Percentiles rank a stretch among this genome's conserved stretches.
These are phyloP conservation scores for Amphipyra berbera DNA, from an alignment of 2,888 invertebrate genomes.

Conservation along the genomic window DNA sequence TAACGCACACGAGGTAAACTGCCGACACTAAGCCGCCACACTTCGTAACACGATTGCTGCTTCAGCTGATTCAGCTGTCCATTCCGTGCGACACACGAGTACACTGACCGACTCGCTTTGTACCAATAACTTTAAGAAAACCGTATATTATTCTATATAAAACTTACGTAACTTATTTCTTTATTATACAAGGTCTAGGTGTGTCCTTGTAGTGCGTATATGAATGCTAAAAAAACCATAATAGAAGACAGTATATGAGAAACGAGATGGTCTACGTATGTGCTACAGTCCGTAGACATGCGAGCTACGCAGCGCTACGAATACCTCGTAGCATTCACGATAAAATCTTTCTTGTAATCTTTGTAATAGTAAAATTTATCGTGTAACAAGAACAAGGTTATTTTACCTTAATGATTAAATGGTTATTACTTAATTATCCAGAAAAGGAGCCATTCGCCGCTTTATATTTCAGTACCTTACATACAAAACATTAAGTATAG, in stretches of 20 bases:
- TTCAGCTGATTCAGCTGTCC: too few species aligned
- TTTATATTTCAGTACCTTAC: neutral
- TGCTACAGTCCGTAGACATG: slow-evolving; percentile 39
- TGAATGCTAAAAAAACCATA: neutral
- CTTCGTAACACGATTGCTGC: neutral
- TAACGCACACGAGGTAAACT: neutral
- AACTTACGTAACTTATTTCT: neutral
- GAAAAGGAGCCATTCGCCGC: neutral
- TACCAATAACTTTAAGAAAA: neutral
- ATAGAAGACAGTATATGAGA: slow-evolving; percentile 3
- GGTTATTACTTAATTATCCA: slow-evolving; percentile 6
- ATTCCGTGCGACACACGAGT: neutral
- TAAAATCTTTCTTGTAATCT: slow-evolving; percentile 19
- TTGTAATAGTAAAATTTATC: slow-evolving; percentile 7
- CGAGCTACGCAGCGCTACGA: slow-evolving; percentile 37
- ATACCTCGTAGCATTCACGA: slow-evolving; percentile 2
- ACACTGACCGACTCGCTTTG: neutral
- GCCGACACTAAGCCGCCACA: neutral
- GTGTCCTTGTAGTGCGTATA: slow-evolving; percentile 4
- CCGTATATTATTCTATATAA: neutral
- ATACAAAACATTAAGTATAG: too few species aligned
- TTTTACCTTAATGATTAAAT: neutral
- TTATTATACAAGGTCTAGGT: neutral
- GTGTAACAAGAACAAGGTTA: slow-evolving; percentile 1
- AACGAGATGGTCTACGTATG: slow-evolving; percentile 5